Evolutionary conservation across 2,113 vertebrate species (phyloP), one percentile per base, ranked within the genome.

Genomic region (Oreocharis arfaki): DNA sequence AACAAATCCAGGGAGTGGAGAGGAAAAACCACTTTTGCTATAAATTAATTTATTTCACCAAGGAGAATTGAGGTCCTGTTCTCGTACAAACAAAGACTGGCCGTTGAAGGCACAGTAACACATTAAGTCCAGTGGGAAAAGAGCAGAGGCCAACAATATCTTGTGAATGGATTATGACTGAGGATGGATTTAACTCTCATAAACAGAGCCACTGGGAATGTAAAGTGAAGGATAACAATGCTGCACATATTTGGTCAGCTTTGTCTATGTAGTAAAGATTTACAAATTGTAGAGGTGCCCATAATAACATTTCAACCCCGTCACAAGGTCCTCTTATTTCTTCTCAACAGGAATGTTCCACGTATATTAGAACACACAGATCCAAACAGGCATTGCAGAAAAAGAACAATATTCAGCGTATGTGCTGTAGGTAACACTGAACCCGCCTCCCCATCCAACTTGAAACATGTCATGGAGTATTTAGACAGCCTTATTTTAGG

Each of bases 401-500:
- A 92, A 85, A 92, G 68, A 81, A 75, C 90, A 91, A 68, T 56
- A 69, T 76, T 56, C 37, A 52, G 59, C 6, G 13, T 70, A 7
- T 74, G 78, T 69, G 46, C 75, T 65, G 61, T 61, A 79, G 55
- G 30, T 77, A 63, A 63, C 61, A 55, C 27, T 7, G 80, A 95
- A 86, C 42, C 61, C 6, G 3, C 80, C 86, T 70, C 86, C 86
- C 50, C 75, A 79, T 71, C 86, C 56, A 83, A n/a, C 56, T 63
- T 55, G 42, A 80, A 88, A 84, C 68, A 74, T 26, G n/a, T 44
- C 71, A 46, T 6, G 39, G 49, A 90, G 39, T 35, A 71, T 89
- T 95, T 86, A 90, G 76, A 90, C 76, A 95, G 80, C 44, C 73
- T 96, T 50, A 71, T 76, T 95, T 95, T 86, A 93, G 68, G 42